Evolutionary conservation across 2,113 vertebrate genomes (phyloP).

Genomic region (Otolemur garnettii): DNA sequence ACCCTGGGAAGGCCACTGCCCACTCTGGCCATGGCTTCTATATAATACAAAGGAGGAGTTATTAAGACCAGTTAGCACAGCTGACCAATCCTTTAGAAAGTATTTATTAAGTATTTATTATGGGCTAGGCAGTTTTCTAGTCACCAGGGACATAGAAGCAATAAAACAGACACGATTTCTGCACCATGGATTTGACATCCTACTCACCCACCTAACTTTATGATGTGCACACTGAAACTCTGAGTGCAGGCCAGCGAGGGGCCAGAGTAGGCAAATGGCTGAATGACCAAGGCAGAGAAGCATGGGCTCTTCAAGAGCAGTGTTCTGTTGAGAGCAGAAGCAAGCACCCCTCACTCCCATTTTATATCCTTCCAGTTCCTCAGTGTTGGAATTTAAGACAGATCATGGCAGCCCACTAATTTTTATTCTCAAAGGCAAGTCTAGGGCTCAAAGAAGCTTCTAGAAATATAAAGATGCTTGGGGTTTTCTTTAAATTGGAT

Average conservation of each 20-base stretch:
- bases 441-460: neutral
- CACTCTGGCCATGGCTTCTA: neutral
- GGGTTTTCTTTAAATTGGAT: neutral
- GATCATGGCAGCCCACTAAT: neutral
- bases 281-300: neutral
- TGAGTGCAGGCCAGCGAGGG: neutral
- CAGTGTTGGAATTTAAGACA: neutral
- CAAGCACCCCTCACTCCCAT: neutral
- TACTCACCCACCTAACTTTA: neutral
- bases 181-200: neutral
- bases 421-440: constrained; percentile 5
- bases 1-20: too few relatives aligned
- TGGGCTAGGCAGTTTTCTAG: neutral
- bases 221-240: neutral
- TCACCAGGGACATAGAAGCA: neutral
- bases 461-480: constrained; percentile 36
- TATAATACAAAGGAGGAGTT: neutral
- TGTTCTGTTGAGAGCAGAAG: neutral
- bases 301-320: neutral
- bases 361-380: neutral
- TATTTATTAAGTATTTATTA: neutral
- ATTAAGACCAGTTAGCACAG: neutral
- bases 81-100: neutral
- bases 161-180: neutral
- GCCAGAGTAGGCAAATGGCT: neutral